A percentile compares a stretch with the other conserved stretches of the same genome.
phyloP scores from a whole-genome alignment of 2,797 vertebrate species.

The Phoeniculus purpureus region DNA sequence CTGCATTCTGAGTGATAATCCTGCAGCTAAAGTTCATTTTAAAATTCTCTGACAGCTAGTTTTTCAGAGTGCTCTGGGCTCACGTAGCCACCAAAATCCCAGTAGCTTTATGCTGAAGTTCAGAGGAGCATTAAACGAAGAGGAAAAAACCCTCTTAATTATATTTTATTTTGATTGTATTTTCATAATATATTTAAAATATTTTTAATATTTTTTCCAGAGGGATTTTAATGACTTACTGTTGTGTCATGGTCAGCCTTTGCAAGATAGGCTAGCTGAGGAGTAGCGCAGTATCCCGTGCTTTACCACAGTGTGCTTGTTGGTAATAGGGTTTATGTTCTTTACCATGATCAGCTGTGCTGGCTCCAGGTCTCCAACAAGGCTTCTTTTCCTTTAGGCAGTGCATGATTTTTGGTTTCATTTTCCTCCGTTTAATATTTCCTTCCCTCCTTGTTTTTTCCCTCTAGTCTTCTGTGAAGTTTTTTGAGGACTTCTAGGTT shows the following conservation, averaged over 20 bases:
- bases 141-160: not conserved
- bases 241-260: not conserved
- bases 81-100: not conserved
- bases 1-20: slow-evolving; percentile 35
- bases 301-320: not conserved
- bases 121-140: not conserved
- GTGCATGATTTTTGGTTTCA: not conserved
- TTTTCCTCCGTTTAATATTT: not conserved
- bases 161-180: not conserved
- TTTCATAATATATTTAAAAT: too few species aligned
- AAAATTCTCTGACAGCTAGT: not conserved
- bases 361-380: not conserved
- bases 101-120: slow-evolving; percentile 7
- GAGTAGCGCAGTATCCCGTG: not conserved
- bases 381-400: not conserved
- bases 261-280: not conserved
- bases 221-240: not conserved
- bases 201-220: not conserved
- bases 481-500: not conserved
- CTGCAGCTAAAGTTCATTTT: not conserved
- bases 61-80: not conserved
- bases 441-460: not conserved
- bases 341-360: not conserved
- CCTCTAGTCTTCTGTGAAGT: not conserved
- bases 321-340: not conserved